These are phyloP conservation scores for Nesogale talazaci DNA, from an alignment of 2,113 vertebrate species.

Conservation along the genomic window DNA sequence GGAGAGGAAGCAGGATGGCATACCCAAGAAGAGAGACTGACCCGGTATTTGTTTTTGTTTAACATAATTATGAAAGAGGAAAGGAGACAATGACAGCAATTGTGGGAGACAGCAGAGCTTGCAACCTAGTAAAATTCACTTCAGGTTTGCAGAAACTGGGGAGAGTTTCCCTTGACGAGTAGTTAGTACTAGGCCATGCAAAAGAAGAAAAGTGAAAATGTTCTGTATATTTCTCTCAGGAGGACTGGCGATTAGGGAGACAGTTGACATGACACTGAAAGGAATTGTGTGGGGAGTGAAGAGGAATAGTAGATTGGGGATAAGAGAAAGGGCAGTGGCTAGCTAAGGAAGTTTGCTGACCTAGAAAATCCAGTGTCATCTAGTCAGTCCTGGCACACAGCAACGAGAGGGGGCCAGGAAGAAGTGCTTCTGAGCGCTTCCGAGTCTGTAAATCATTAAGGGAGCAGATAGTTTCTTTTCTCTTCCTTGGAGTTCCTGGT, in stretches of 20 bases:
- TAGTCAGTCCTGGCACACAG: no score
- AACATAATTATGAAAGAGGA: constrained; percentile 9
- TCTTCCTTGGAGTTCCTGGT: no score
- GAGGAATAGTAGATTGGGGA: background rate
- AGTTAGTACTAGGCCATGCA: background rate
- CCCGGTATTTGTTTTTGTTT: constrained; percentile 42
- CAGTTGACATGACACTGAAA: background rate
- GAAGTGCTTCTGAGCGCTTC: no score
- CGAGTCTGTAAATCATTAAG: no score
- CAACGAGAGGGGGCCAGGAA: no score
- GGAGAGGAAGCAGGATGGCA: background rate
- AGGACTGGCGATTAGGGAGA: background rate
- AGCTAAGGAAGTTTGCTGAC: background rate
- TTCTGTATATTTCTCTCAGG: background rate
- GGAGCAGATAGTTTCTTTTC: no score
- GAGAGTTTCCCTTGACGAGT: background rate
- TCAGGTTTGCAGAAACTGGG: background rate
- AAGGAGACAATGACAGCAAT: background rate
- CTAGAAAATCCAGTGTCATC: no score
- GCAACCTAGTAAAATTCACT: background rate
- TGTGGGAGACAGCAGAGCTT: background rate
- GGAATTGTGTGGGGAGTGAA: background rate
- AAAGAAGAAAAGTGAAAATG: background rate
- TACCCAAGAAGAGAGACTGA: background rate
- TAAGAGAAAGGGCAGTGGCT: background rate